Evolutionary conservation across 2,888 invertebrate genomes (phyloP), one percentile per base, ranked within the genome.

Genomic region (Nomada goodeniana): DNA sequence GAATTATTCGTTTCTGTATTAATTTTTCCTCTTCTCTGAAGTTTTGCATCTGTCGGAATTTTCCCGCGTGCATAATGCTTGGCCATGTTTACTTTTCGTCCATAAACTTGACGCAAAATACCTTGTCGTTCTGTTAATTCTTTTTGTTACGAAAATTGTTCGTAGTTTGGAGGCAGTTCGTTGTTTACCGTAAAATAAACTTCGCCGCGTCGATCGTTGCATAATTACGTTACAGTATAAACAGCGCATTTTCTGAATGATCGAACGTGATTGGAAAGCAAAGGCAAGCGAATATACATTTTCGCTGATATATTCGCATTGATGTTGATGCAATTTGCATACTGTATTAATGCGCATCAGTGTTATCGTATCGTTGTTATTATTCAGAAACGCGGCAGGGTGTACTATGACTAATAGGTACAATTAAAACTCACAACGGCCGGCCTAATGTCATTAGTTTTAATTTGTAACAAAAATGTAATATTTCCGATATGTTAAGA

Each of bases 121-220:
- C n/a, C n/a, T 60, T 10, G 1, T 0, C 2, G 9, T 11, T 11
- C 18, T 9, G 11, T 42, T 63, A 36, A 7, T 15, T 63, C 3
- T 23, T 13, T 11, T 55, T 55, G 36, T 11, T 18, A 36, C 36
- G 47, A 47, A 55, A 57, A 57, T 13, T 53, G 26, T 60, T 53
- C 18, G 26, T n/a, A 55, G 44, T 61, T 61, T 36, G 36, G 23
- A 18, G 55, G 9, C 53, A 61, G 42, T 69, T 13, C 47, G 70
- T 61, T 76, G 20, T 63, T 63, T 23, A 23, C 55, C 61, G 47
- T 63, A 63, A 69, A 69, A 75, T 61, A 69, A 55, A 47, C 63
- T 47, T 63, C 36, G 29, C 26, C 23, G 53, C n/a, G 26, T 52
- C 60, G 75, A 55, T 53, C 47, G 20, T 61, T 13, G 69, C 13